These are phyloP conservation scores for Periophthalmus modestus DNA, from an alignment of 2,113 vertebrate species.

Conservation along the genomic window DNA sequence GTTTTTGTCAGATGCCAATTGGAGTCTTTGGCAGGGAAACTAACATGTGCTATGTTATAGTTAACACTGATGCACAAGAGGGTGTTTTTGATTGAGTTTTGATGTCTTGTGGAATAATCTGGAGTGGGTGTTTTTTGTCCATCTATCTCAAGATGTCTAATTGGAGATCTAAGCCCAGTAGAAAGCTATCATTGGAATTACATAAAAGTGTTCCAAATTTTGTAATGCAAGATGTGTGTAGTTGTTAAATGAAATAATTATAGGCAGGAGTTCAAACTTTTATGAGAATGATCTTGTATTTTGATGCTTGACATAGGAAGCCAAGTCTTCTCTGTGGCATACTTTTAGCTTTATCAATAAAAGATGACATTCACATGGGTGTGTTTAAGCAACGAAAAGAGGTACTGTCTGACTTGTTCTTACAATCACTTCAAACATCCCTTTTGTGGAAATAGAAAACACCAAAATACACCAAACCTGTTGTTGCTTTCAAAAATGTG, in stretches of 20 bases:
- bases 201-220: conserved; percentile 34
- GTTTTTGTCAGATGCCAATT: background rate
- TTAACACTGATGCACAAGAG: too few relatives aligned
- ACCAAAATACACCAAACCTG: conserved; percentile 22
- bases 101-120: too few relatives aligned
- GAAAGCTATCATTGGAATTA: conserved; percentile 20
- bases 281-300: conserved; percentile 66
- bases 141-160: conserved; percentile 29
- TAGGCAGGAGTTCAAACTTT: conserved; percentile 65
- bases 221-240: conserved; percentile 20
- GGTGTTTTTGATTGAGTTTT: too few relatives aligned
- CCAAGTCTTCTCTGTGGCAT: conserved; percentile 64
- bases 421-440: conserved; percentile 50
- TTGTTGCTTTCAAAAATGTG: conserved; percentile 37
- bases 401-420: conserved; percentile 57
- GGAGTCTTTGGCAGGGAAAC: background rate
- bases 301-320: conserved; percentile 52
- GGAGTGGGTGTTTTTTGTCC: too few relatives aligned
- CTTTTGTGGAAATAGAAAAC: conserved; percentile 17
- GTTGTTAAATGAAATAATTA: conserved; percentile 63
- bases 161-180: conserved; percentile 9
- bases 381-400: conserved; percentile 70
- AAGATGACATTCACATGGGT: conserved; percentile 64
- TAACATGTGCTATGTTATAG: too few relatives aligned
- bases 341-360: conserved; percentile 69